phyloP scores from a whole-genome alignment of 2,888 invertebrate species.

The Chrysolina haemoptera region DNA sequence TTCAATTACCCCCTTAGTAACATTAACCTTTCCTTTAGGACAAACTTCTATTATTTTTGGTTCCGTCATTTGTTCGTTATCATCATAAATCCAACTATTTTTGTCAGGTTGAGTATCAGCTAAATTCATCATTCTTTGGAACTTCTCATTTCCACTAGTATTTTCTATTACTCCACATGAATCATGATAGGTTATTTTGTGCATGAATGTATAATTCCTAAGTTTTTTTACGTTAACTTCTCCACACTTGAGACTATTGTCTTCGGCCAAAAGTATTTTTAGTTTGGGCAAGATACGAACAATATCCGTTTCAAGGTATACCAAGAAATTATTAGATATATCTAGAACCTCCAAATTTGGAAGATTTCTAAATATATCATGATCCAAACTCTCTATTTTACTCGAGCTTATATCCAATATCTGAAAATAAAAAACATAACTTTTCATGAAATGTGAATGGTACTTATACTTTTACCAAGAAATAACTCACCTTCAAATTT shows the following conservation, averaged over 20 bases:
- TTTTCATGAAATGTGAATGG: neutral
- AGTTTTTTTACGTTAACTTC: slow-evolving; percentile 68
- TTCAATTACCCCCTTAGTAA: slow-evolving; percentile 20
- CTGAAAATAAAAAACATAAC: slow-evolving; percentile 65
- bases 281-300: slow-evolving; percentile 71
- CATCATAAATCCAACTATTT: slow-evolving; percentile 67
- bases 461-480: no score
- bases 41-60: slow-evolving; percentile 29
- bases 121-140: slow-evolving; percentile 71
- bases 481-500: slow-evolving; percentile 70
- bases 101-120: slow-evolving; percentile 40
- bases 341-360: slow-evolving; percentile 75
- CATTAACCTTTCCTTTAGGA: slow-evolving; percentile 30
- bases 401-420: slow-evolving; percentile 75
- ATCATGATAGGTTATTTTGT: slow-evolving; percentile 67
- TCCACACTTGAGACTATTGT: slow-evolving; percentile 75
- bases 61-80: slow-evolving; percentile 60
- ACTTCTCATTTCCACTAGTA: slow-evolving; percentile 42
- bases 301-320: slow-evolving; percentile 71
- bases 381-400: slow-evolving; percentile 73
- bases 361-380: slow-evolving; percentile 71
- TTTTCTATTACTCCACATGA: slow-evolving; percentile 15
- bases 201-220: slow-evolving; percentile 66
- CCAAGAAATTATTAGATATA: slow-evolving; percentile 76
- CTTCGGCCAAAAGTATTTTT: slow-evolving; percentile 71